Percentiles rank a stretch among this genome's conserved stretches.
Conservation (phyloP, 2,888 invertebrate genomes). For the Vannuccia rotundouncinata region DNA sequence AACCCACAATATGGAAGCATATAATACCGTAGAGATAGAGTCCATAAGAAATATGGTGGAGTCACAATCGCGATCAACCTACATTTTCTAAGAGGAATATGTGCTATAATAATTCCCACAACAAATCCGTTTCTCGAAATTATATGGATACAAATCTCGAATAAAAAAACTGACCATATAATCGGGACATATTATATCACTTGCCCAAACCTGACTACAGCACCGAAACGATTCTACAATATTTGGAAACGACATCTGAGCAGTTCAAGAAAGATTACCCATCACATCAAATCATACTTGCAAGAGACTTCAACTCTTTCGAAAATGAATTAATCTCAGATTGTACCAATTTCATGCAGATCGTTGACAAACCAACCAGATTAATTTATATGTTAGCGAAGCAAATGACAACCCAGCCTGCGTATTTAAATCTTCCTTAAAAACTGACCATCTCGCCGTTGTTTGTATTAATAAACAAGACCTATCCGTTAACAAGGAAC, state of each 20-base stretch:
- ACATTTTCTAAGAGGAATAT: background rate
- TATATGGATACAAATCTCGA: background rate
- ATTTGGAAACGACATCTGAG: background rate
- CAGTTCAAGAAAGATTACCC: background rate
- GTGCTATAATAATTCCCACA: background rate
- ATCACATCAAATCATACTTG: slow-evolving; percentile 12
- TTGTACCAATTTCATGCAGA: background rate
- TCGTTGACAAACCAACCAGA: background rate
- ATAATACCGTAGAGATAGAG: background rate
- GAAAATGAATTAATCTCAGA: slow-evolving; percentile 10
- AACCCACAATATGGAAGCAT: background rate
- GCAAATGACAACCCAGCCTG: background rate
- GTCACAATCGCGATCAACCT: background rate
- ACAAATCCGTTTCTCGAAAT: background rate
- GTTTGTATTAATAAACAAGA: background rate
- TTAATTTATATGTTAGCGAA: background rate
- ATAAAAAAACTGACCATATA: background rate
- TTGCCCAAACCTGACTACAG: background rate
- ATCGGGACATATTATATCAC: background rate
- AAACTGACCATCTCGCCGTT: slow-evolving; percentile 16
- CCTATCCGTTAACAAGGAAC: background rate
- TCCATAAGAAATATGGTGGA: slow-evolving; percentile 4
- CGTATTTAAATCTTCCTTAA: background rate
- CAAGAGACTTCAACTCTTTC: background rate
- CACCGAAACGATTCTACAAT: background rate